Conservation (phyloP, 2,888 invertebrate genomes). For the Tuberolachnus salignus region DNA sequence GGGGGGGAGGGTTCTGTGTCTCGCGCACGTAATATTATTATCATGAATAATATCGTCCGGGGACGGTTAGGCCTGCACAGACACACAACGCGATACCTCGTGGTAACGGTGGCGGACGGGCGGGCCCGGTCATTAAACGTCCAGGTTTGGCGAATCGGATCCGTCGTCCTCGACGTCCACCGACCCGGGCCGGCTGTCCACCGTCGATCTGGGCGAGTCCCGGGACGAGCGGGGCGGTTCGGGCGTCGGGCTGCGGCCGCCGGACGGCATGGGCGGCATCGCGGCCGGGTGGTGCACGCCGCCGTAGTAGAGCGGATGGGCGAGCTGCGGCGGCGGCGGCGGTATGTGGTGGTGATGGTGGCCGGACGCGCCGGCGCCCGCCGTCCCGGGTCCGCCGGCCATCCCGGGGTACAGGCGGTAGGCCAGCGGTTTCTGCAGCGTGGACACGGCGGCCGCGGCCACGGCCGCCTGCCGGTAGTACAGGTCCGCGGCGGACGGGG, state of each 20-base stretch:
- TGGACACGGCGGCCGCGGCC: constrained; percentile 67
- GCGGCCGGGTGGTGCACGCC: constrained; percentile 57
- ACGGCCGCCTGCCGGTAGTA: constrained; percentile 82
- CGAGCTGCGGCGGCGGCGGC: constrained; percentile 57
- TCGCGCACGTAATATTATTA: neutral
- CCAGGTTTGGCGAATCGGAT: constrained; percentile 59
- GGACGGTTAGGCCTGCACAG: too few species aligned
- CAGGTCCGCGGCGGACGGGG: constrained; percentile 75
- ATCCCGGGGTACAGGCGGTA: constrained; percentile 65
- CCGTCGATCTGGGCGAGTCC: constrained; percentile 60
- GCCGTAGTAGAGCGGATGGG: constrained; percentile 60
- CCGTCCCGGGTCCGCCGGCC: constrained; percentile 55
- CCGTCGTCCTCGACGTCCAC: constrained; percentile 61
- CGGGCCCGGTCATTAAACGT: constrained; percentile 53
- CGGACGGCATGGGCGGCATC: constrained; percentile 58
- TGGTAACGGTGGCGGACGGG: neutral
- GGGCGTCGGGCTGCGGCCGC: constrained; percentile 59
- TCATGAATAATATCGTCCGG: too few species aligned
- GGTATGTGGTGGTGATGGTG: constrained; percentile 58
- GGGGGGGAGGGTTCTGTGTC: neutral
- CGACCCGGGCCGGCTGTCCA: constrained; percentile 59
- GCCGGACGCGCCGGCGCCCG: constrained; percentile 58
- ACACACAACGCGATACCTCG: too few species aligned
- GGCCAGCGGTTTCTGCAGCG: constrained; percentile 86
- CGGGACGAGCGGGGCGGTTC: constrained; percentile 59